Evolutionary conservation across 2,797 vertebrate genomes (phyloP).

Genomic region (Microctenopoma stevenorrisi): DNA sequence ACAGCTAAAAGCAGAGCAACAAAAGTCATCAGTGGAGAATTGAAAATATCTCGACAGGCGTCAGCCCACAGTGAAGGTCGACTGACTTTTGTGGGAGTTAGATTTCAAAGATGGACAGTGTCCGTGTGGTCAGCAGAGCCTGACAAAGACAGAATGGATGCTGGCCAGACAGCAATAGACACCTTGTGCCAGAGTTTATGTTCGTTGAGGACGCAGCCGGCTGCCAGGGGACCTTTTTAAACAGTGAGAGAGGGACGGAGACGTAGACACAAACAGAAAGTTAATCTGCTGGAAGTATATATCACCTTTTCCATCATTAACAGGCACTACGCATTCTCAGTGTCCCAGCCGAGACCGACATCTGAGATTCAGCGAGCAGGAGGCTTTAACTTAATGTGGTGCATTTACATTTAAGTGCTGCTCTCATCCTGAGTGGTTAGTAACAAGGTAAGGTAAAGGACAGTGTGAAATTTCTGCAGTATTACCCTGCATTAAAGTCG

Average conservation of each 20-base stretch:
- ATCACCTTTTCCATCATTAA: conserved; percentile 49
- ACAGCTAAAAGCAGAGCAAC: too few relatives aligned
- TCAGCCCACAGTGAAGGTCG: too few relatives aligned
- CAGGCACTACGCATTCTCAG: conserved; percentile 47
- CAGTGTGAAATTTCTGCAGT: neutral
- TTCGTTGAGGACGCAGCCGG: conserved; percentile 24
- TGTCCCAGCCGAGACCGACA: conserved; percentile 29
- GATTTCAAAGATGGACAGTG: too few relatives aligned
- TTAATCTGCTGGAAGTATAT: conserved; percentile 50
- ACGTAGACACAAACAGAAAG: conserved; percentile 29
- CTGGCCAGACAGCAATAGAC: conserved; percentile 45
- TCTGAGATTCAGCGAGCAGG: conserved; percentile 36
- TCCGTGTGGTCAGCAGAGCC: conserved; percentile 5
- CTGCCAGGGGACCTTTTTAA: conserved; percentile 61
- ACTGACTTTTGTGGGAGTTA: too few relatives aligned
- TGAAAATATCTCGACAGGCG: too few relatives aligned
- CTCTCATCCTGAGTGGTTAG: conserved; percentile 37
- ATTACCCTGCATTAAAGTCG: conserved; percentile 19
- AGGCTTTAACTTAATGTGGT: conserved; percentile 50
- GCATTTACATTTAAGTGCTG: conserved; percentile 47
- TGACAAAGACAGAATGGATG: conserved; percentile 18
- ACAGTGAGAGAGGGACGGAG: conserved; percentile 19
- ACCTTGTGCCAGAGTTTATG: conserved; percentile 26
- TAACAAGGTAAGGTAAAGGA: conserved; percentile 12
- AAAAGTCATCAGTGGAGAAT: too few relatives aligned